phyloP scores from a whole-genome alignment of 2,797 vertebrate genomes.

The Pseudochaenichthys georgianus region DNA sequence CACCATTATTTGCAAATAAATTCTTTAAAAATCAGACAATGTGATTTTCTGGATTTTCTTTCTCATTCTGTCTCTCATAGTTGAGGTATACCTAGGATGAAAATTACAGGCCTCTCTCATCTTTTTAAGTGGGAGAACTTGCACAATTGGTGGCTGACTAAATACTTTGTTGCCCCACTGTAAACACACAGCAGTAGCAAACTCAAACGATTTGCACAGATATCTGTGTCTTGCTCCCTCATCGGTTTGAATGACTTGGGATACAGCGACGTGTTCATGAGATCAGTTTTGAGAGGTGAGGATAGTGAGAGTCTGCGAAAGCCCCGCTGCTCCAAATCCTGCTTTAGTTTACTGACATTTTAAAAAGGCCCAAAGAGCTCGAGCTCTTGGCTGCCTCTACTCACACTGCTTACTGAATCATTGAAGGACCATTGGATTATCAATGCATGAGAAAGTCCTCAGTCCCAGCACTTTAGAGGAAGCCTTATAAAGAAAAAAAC shows the following conservation, averaged over 20 bases:
- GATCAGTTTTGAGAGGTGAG: slow-evolving; percentile 54
- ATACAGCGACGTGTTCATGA: slow-evolving; percentile 20
- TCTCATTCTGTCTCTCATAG: too few relatives aligned
- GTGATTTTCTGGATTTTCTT: too few relatives aligned
- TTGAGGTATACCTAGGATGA: too few relatives aligned
- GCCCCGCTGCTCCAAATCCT: slow-evolving; percentile 47
- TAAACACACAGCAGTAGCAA: slow-evolving; percentile 15
- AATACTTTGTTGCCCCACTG: too few relatives aligned
- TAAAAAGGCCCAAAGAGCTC: slow-evolving; percentile 70
- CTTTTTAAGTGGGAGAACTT: too few relatives aligned
- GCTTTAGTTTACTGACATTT: slow-evolving; percentile 69
- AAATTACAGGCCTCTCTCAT: too few relatives aligned
- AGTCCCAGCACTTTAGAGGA: slow-evolving; percentile 67
- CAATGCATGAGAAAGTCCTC: slow-evolving; percentile 80
- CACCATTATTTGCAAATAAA: too few relatives aligned
- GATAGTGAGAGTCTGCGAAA: slow-evolving; percentile 23
- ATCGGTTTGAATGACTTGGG: slow-evolving; percentile 33
- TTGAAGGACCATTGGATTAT: slow-evolving; percentile 79
- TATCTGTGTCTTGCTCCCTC: slow-evolving; percentile 16
- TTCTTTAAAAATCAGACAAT: too few relatives aligned
- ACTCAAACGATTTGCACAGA: slow-evolving; percentile 24
- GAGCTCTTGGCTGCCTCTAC: slow-evolving; percentile 59
- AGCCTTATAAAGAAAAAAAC: slow-evolving; percentile 43
- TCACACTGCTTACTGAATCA: slow-evolving; percentile 74
- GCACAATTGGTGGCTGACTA: too few relatives aligned